Evolutionary conservation across 2,113 vertebrate species (phyloP), one percentile per base, ranked within the genome.

Genomic region (Gambusia affinis): DNA sequence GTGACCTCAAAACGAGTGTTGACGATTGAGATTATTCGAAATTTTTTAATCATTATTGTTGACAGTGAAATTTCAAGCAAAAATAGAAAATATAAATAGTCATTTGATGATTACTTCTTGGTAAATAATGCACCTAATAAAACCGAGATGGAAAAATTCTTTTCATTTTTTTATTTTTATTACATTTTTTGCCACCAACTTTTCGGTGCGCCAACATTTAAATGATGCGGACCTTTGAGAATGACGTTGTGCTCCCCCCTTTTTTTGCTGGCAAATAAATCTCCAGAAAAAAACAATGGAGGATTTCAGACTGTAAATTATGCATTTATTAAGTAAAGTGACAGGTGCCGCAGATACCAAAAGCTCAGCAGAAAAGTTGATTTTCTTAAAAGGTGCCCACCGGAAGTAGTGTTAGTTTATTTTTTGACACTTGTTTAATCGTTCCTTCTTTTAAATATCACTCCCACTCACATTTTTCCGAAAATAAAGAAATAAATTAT

Each of bases 161-260:
- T 37, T 37, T 37, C 2, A 12, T 33, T 33, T 33, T 31, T 10
- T 10, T 35, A 33, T 35, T 35, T 35, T 8, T 35, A 35, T 35
- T 35, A 2, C 11, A 17, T 6, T n/a, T n/a, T 10, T 57, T 57
- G 8, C 24, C 51, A n/a, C 51, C 51, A n/a, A 57, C 37, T 7
- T 27, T 28, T 17, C n/a, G 27, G 37, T 67, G 22, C n/a, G 37
- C n/a, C 14, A n/a, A 17, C 24, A 2, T 44, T 6, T 6, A 42
- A 67, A 67, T 42, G 64, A 24, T 42, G 64, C 27, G 17, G 37
- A 67, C 24, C 24, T n/a, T 27, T 37, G 7, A n/a, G 54, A 65
- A 77, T 84, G 84, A 86, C 68, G 74, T 30, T 14, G n/a, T 65
- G 31, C 1, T 66, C 82, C 85, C 86, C 0, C 67, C 78, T 71